These are phyloP conservation scores for Podarcis muralis DNA, from an alignment of 2,113 vertebrate genomes.

Conservation along the genomic window DNA sequence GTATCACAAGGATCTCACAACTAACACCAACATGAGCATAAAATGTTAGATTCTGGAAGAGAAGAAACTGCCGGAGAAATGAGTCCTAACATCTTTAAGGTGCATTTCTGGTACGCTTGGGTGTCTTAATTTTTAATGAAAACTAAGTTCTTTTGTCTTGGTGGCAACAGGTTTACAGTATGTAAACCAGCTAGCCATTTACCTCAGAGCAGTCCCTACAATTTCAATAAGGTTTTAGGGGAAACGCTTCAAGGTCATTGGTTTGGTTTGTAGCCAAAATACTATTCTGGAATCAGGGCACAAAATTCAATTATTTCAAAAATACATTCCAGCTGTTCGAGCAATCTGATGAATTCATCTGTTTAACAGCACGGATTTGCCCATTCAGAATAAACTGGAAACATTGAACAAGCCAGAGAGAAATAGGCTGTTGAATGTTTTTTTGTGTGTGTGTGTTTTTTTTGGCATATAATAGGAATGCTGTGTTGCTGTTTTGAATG, in stretches of 20 bases:
- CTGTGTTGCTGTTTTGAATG: background rate
- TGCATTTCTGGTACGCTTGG: constrained; percentile 8
- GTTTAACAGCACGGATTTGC: constrained; percentile 20
- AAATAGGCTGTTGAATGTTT: background rate
- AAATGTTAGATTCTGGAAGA: background rate
- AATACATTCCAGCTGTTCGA: constrained; percentile 23
- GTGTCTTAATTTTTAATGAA: accelerated
- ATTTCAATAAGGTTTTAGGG: background rate
- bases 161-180: background rate
- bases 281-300: constrained; percentile 46
- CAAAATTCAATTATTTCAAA: constrained; percentile 28
- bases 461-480: background rate
- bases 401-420: background rate
- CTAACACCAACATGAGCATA: background rate
- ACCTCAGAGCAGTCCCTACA: background rate
- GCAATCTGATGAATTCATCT: constrained; percentile 33
- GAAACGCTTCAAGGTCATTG: background rate
- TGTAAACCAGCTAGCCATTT: background rate
- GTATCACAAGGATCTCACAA: background rate
- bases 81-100: background rate
- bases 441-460: no score
- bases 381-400: constrained; percentile 18
- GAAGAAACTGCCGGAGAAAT: background rate
- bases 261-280: constrained; percentile 29
- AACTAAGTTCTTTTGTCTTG: constrained; percentile 18